Conservation (phyloP, 2,797 vertebrate genomes). For the Cyprinodon diabolis region DNA sequence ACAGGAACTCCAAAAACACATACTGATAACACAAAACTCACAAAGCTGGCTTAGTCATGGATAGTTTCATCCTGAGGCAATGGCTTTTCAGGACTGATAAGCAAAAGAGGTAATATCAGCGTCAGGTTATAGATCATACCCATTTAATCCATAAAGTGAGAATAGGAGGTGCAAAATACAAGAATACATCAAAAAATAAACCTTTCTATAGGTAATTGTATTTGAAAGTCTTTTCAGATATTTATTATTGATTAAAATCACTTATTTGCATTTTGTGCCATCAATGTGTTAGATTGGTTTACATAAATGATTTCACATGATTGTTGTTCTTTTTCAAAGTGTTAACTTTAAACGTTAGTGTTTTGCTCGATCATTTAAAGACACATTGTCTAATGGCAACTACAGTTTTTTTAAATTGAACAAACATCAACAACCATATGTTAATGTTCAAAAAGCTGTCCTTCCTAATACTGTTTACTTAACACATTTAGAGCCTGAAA, state of each 20-base stretch:
- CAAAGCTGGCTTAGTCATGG: slow-evolving; percentile 4
- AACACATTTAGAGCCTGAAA: no score
- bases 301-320: neutral
- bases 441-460: no score
- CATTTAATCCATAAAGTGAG: neutral
- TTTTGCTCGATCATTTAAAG: neutral
- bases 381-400: neutral
- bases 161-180: neutral
- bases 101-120: slow-evolving; percentile 14
- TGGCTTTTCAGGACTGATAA: slow-evolving; percentile 6
- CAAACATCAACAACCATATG: no score
- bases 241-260: neutral
- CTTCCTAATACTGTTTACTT: no score
- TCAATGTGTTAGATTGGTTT: neutral
- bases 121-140: slow-evolving; percentile 15
- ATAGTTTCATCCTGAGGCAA: slow-evolving; percentile 1
- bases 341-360: neutral
- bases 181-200: neutral
- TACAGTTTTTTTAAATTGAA: neutral
- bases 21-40: slow-evolving; percentile 4
- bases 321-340: neutral
- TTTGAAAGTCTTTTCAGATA: neutral
- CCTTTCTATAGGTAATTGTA: neutral
- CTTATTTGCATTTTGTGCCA: neutral
- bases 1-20: neutral